These are phyloP conservation scores for Genyomyrus donnyi DNA, from an alignment of 2,113 vertebrate genomes.

Conservation along the genomic window DNA sequence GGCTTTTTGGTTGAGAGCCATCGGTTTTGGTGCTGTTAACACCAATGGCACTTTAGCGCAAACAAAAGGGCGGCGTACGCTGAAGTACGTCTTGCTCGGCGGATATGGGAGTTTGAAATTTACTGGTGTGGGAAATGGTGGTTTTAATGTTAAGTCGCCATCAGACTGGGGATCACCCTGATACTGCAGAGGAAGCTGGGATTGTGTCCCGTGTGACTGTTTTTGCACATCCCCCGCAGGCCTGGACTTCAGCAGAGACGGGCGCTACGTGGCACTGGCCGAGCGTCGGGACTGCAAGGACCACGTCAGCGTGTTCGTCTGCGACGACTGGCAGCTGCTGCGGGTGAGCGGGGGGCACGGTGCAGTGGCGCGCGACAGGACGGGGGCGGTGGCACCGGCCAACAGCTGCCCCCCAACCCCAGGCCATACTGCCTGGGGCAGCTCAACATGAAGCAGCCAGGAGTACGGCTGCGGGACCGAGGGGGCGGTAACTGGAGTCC, in stretches of 20 bases:
- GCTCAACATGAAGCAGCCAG: background rate
- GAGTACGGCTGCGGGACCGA: background rate
- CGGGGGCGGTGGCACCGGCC: background rate
- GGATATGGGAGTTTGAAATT: background rate
- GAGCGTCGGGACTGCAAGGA: constrained; percentile 93
- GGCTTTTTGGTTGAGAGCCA: background rate
- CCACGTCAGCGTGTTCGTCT: constrained; percentile 87
- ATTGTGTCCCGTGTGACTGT: background rate
- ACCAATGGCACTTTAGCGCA: background rate
- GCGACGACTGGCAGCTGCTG: constrained; percentile 92
- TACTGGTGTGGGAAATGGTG: background rate
- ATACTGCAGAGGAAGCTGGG: background rate
- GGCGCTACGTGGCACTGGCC: constrained; percentile 84
- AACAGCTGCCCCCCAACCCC: background rate
- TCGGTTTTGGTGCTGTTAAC: background rate
- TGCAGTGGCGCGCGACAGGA: background rate
- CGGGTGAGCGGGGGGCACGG: constrained; percentile 60
- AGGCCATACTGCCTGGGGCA: background rate
- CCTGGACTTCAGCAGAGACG: constrained; percentile 81
- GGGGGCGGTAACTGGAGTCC: background rate
- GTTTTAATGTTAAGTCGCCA: background rate
- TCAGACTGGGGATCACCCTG: background rate
- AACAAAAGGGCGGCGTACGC: background rate
- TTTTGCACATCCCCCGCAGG: constrained; percentile 50
- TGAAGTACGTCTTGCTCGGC: background rate